A percentile compares a stretch with the other conserved stretches of the same genome.
Conservation (phyloP, 2,888 invertebrate genomes). For the Lepidochrysops patricia region DNA sequence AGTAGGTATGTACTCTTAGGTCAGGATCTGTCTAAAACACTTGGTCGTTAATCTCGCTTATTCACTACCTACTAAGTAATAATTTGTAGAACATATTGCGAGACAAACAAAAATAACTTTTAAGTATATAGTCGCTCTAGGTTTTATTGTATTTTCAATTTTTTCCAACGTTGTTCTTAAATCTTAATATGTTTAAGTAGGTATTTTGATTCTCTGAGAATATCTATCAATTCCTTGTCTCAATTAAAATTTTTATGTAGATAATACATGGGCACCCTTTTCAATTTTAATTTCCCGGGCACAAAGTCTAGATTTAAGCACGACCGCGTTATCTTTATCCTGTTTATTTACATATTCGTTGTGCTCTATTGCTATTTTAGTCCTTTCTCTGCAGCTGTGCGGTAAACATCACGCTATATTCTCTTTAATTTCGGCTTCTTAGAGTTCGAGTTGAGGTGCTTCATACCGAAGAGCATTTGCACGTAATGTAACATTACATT, state of each 20-base stretch:
- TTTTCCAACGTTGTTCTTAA: not conserved
- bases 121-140: not conserved
- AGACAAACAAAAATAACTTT: not conserved
- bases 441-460: too few relatives aligned
- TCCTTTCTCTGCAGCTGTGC: too few relatives aligned
- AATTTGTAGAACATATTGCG: not conserved
- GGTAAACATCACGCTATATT: too few relatives aligned
- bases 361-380: too few relatives aligned
- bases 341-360: too few relatives aligned
- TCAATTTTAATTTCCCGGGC: too few relatives aligned
- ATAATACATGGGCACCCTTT: too few relatives aligned
- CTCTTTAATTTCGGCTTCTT: too few relatives aligned
- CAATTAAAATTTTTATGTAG: not conserved
- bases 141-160: not conserved
- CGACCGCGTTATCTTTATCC: too few relatives aligned
- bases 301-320: too few relatives aligned
- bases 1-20: constrained; percentile 5
- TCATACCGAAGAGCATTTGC: too few relatives aligned
- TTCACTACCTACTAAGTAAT: not conserved
- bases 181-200: not conserved
- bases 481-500: too few relatives aligned
- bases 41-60: constrained; percentile 6
- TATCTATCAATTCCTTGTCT: not conserved
- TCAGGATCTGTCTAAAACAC: constrained; percentile 8
- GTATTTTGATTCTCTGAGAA: not conserved